Evolutionary conservation across 53 echinoderm and acorn worm genomes (phyloP), one percentile per base, ranked within the genome.

Genomic region (Stichopus horrens): DNA sequence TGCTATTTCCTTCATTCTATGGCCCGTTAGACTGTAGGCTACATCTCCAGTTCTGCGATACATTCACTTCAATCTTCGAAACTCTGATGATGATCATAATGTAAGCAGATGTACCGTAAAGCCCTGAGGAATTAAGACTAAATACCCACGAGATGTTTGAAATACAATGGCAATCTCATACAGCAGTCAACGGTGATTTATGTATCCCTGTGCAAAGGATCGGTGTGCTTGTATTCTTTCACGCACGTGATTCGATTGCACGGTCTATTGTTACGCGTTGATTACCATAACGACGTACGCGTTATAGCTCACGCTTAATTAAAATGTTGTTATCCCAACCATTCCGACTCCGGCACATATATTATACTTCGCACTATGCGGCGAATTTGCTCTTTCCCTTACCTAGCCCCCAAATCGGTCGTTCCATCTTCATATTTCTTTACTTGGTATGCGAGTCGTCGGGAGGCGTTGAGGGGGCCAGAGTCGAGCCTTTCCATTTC

Each of bases 371-470:
- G 58, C 66, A 66, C 57, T 67, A 66, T 85, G 20, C 85, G 66
- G 52, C 66, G 66, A 85, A 85, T 85, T 37, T 67, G 5, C 9
- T 58, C 8, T 59, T 59, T 52, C 59, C 85, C 55, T 67, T 22
- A 71, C 5, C 57, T 21, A 81, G 58, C 58, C 85, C 85, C 85
- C 85, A 63, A 52, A 67, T 85, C 65, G 85, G 66, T 37, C 85
- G 37, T 85, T 85, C 66, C 23, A 85, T 85, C 63, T 85, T 59
- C 85, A 23, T 85, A 85, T 68, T 67, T 85, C 85, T 85, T 68
- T 8, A 59, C 52, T 58, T 18, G 85, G 66, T 63, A 85, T 85
- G 85, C 52, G 63, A 66, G n/a, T 37, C 67, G 37, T 65, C 21
- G 59, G 65, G 21, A 21, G 52, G 65, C 66, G 10, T 7, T 14